Percentiles rank a stretch among this genome's conserved stretches.
Conservation (phyloP, 2,888 invertebrate genomes). For the Cistogaster globosa region DNA sequence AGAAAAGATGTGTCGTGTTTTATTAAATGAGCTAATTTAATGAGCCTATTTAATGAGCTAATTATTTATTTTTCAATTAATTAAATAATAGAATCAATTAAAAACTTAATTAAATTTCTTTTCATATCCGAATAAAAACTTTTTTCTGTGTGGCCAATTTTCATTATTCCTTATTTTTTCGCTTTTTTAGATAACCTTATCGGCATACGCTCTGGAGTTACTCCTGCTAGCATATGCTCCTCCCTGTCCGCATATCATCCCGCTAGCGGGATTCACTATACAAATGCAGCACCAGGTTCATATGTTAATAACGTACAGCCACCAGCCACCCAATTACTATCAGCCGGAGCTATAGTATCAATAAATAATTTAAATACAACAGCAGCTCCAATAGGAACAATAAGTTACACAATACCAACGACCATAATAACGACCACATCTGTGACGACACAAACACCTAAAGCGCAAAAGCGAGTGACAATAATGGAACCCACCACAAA, state of each 20-base stretch:
- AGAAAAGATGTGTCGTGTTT: too few species aligned
- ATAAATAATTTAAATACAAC: slow-evolving; percentile 54
- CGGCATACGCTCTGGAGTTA: slow-evolving; percentile 79
- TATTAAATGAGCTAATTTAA: too few species aligned
- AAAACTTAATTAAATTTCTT: too few species aligned
- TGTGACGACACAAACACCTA: slow-evolving; percentile 79
- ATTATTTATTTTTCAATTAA: too few species aligned
- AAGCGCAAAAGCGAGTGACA: slow-evolving; percentile 82
- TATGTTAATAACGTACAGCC: slow-evolving; percentile 33
- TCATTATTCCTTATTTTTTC: neutral
- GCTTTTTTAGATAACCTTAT: slow-evolving; percentile 81
- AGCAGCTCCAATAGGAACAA: slow-evolving; percentile 72
- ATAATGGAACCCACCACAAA: slow-evolving; percentile 81
- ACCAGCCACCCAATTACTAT: slow-evolving; percentile 42
- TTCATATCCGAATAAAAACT: neutral
- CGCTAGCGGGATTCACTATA: slow-evolving; percentile 29
- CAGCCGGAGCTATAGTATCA: slow-evolving; percentile 64
- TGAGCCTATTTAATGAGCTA: too few species aligned
- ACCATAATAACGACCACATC: slow-evolving; percentile 74
- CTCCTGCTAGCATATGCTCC: slow-evolving; percentile 72
- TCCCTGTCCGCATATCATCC: slow-evolving; percentile 71
- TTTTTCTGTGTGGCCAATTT: neutral
- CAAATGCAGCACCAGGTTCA: slow-evolving; percentile 25
- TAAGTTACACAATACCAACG: slow-evolving; percentile 71
- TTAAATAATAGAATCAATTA: too few species aligned